Evolutionary conservation across 92 coral and sea anemone genomes (phyloP), one percentile per base, ranked within the genome.

Genomic region (Epizoanthus scotinus): DNA sequence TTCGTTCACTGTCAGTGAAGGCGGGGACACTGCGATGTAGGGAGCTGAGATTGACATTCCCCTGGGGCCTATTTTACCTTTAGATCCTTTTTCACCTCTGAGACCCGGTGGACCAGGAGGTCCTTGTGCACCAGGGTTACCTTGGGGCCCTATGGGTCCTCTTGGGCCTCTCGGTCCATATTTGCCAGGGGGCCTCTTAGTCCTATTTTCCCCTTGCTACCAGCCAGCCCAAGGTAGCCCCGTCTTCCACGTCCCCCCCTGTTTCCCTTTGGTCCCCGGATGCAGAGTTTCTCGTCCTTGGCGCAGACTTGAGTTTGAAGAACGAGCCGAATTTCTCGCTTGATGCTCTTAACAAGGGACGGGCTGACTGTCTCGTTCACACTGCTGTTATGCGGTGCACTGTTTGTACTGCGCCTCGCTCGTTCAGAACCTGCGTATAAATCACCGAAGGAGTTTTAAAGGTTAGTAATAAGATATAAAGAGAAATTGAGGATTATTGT

Each of bases 181-280:
- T 78, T 86, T 86, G 50, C 90, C 93, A 13, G 78, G 78, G 20
- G 84, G 81, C 91, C 90, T 36, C 29, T 44, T n/a, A 77, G 89
- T 0, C 92, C 93, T 20, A 50, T 70, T 58, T 59, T 67, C 27
- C 91, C 94, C 14, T 55, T 77, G n/a, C 69, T 67, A 8, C 94
- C 94, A 0, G 84, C 84, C 64, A 24, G 44, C 68, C 93, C 93
- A 19, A 83, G 88, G 59, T 54, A 56, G 53, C 91, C 91, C 5
- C 60, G 85, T 77, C 67, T 89, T 13, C 92, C 91, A 6, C 92
- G 82, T 59, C 84, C 70, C 38, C 90, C 90, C 70, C 69, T 63
- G 83, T 67, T 90, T 3, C 94, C 94, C 54, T 79, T 82, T 70
- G 87, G 88, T 73, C 94, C 91, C 42, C 69, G 36, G n/a, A n/a